These are phyloP conservation scores for Capitella teleta DNA, from an alignment of 1,140 invertebrate genomes.

Conservation along the genomic window DNA sequence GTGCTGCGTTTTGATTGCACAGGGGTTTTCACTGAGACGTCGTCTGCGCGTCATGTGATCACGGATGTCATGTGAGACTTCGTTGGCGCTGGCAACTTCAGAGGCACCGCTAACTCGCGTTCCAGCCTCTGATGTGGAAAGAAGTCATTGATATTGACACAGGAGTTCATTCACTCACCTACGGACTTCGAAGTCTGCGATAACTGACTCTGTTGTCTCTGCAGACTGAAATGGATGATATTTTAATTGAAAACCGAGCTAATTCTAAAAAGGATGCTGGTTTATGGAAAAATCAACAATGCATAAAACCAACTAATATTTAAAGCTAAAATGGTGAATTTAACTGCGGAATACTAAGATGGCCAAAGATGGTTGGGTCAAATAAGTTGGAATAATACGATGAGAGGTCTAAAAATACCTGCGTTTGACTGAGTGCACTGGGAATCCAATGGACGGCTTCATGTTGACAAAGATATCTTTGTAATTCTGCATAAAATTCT, in stretches of 20 bases:
- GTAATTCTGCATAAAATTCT: neutral
- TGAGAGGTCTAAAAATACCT: neutral
- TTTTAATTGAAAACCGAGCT: neutral
- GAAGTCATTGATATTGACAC: neutral
- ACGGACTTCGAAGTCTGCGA: neutral
- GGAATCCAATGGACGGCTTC: neutral
- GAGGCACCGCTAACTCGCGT: neutral
- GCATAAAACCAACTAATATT: no score
- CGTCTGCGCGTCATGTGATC: conserved; percentile 28
- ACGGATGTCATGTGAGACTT: conserved; percentile 27
- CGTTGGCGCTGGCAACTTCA: no score
- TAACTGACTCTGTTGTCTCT: neutral
- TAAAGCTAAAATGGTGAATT: no score
- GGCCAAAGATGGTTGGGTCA: no score
- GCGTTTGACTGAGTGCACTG: no score
- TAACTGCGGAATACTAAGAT: no score
- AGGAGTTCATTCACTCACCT: neutral
- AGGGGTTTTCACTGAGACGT: conserved; percentile 21
- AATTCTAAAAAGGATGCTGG: no score
- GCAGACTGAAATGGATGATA: conserved; percentile 8
- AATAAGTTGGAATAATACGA: no score
- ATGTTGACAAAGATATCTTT: neutral
- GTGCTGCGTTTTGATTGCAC: conserved; percentile 20
- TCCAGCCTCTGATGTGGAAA: neutral
- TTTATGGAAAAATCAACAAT: no score